A percentile compares a stretch with the other conserved stretches of the same genome.
Evolutionary conservation across 2,888 invertebrate genomes (phyloP).

Genomic region (Idaea straminata): DNA sequence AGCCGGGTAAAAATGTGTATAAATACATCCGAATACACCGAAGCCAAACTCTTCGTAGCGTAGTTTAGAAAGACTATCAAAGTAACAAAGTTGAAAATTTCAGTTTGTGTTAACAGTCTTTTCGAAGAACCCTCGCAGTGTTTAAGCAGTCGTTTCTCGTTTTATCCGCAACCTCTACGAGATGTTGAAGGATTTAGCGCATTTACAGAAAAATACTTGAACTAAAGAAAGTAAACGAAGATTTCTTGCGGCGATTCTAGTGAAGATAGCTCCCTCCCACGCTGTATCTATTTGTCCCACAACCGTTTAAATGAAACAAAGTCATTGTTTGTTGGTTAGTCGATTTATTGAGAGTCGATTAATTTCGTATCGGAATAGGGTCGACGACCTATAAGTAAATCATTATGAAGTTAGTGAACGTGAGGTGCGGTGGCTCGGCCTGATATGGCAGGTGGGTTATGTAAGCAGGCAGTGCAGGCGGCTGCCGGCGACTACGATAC

Average conservation of each 20-base stretch:
- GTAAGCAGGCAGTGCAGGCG: conserved; percentile 62
- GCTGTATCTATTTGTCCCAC: conserved; percentile 52
- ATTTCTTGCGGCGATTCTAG: conserved; percentile 45
- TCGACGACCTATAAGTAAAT: conserved; percentile 78
- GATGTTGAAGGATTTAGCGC: conserved; percentile 59
- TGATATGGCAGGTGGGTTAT: conserved; percentile 79
- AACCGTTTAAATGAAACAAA: conserved; percentile 35
- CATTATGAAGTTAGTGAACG: conserved; percentile 74
- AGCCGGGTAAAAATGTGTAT: background rate
- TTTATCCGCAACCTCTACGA: conserved; percentile 54
- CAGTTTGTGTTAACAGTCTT: conserved; percentile 52
- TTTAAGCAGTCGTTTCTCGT: conserved; percentile 61
- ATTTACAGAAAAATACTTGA: conserved; percentile 53
- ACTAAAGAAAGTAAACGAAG: conserved; percentile 45
- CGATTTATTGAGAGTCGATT: conserved; percentile 36
- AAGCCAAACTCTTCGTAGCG: background rate
- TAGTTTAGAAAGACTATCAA: conserved; percentile 16
- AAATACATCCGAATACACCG: background rate
- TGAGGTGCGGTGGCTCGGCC: conserved; percentile 67
- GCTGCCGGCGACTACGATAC: conserved; percentile 49
- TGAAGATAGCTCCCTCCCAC: conserved; percentile 40
- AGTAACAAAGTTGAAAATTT: conserved; percentile 58
- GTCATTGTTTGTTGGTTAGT: conserved; percentile 15
- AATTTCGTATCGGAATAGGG: conserved; percentile 59
- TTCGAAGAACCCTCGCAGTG: conserved; percentile 47